Evolutionary conservation across 2,888 invertebrate species (phyloP), one percentile per base, ranked within the genome.

Genomic region (Plemyria rubiginata): DNA sequence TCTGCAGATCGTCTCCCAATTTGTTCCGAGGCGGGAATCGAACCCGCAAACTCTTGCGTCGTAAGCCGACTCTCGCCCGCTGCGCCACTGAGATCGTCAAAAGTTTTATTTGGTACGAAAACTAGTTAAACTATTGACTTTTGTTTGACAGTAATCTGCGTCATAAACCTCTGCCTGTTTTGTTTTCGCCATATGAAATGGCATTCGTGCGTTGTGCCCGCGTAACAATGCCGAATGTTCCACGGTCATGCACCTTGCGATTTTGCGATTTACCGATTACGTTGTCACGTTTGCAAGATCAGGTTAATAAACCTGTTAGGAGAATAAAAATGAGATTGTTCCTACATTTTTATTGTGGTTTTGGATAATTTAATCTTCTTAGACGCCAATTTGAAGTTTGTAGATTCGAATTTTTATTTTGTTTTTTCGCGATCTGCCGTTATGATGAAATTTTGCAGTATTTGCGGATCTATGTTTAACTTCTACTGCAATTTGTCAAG

Each of bases 161-260:
- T 22, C 22, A 6, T 52, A 65, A 64, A 71, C 70, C 68, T 13
- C 7, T 32, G 46, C 43, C 60, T 63, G 53, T 61, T 62, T 62
- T 45, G 61, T 52, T 62, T 65, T 77, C 74, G 71, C 70, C 73
- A 75, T 81, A 80, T 75, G 76, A 79, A 76, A 77, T 80, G 76
- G 75, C 75, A 74, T 78, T 82, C 84, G 82, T 81, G 85, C 84
- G 81, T 81, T 77, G 72, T 84, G 75, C 71, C 78, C 79, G 75
- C 76, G 78, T 78, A 77, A 78, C 77, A 81, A 81, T 79, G 75
- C 77, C 81, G 77, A 80, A 80, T 79, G 75, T 74, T 83, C 84
- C 82, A 85, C 86, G 87, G 88, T 88, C 87, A 86, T 83, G 84
- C 84, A 85, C 86, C 83, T 82, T 78, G 79, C 83, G 80, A 87